Evolutionary conservation across 2,797 vertebrate species (phyloP).

Genomic region (Miichthys miiuy): DNA sequence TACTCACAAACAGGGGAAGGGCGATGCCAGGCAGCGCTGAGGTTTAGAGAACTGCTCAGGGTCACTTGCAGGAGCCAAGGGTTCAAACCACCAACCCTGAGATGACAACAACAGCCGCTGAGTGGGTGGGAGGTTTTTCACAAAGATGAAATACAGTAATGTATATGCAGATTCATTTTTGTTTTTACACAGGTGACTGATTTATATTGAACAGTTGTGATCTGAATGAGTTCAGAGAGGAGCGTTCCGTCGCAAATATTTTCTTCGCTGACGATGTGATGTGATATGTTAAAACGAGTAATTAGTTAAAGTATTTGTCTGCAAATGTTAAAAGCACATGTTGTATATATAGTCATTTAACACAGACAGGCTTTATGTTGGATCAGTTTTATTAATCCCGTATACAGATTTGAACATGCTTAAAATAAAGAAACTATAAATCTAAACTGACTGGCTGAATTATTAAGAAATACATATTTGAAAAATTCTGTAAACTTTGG

Average conservation of each 20-base stretch:
- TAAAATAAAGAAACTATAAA: background rate
- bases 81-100: background rate
- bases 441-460: background rate
- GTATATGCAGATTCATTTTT: background rate
- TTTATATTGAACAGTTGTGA: background rate
- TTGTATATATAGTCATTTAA: background rate
- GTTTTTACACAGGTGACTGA: background rate
- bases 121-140: background rate
- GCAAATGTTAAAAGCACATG: background rate
- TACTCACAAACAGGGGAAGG: background rate
- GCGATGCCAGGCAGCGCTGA: background rate
- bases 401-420: background rate
- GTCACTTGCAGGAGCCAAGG: background rate
- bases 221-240: background rate
- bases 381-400: background rate
- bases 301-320: background rate
- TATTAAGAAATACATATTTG: background rate
- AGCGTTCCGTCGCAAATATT: too few relatives aligned
- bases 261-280: background rate
- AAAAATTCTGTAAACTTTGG: background rate
- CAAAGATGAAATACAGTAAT: background rate
- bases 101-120: background rate
- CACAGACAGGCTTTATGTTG: background rate
- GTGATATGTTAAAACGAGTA: background rate
- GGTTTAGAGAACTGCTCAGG: background rate